phyloP scores from a whole-genome alignment of 53 echinoderm and acorn worm genomes.

The Crossaster papposus region DNA sequence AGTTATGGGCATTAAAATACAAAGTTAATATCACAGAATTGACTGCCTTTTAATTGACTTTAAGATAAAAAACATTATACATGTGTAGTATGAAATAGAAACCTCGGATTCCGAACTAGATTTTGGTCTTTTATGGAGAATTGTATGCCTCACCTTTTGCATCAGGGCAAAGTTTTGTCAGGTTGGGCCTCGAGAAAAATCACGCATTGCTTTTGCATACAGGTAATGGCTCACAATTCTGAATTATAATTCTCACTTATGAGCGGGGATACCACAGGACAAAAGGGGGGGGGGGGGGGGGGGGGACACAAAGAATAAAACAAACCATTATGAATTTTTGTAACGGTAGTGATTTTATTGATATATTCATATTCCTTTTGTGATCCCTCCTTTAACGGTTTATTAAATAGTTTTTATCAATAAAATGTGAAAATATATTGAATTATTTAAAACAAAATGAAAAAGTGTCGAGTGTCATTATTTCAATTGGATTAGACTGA shows the following conservation, averaged over 20 bases:
- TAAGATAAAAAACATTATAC: background rate
- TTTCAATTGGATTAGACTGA: background rate
- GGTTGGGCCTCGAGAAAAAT: too few species aligned
- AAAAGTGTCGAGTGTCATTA: background rate
- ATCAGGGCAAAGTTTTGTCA: too few species aligned
- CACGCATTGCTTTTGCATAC: too few species aligned
- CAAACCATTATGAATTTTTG: background rate
- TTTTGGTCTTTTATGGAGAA: too few species aligned
- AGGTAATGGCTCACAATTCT: too few species aligned
- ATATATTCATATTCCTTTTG: background rate
- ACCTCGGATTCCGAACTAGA: too few species aligned
- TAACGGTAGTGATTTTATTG: constrained; percentile 36
- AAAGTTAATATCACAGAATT: background rate
- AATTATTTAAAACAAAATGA: background rate
- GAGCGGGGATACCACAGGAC: background rate
- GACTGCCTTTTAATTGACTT: background rate
- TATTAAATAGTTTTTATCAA: background rate
- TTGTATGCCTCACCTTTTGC: too few species aligned
- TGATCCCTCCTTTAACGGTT: background rate
- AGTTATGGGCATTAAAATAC: background rate
- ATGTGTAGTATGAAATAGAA: too few species aligned
- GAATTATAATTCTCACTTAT: background rate
- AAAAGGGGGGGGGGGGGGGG: background rate
- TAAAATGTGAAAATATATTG: background rate
- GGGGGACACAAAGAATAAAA: background rate